Conservation (phyloP, 2,113 vertebrate species). For the Erinaceus europaeus region DNA sequence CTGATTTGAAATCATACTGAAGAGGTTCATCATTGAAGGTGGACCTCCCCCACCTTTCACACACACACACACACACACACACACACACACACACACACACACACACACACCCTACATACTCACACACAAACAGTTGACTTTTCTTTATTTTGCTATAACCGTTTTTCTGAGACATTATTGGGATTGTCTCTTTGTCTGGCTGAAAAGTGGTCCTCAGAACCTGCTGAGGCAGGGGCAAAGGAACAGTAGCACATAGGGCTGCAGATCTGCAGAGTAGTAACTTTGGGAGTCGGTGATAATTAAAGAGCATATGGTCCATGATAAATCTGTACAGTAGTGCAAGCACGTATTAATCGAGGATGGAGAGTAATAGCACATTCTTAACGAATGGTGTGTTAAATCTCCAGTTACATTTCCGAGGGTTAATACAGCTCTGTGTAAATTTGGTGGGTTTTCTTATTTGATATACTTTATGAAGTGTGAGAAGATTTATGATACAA, state of each 20-base stretch:
- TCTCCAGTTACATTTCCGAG: constrained; percentile 73
- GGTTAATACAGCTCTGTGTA: constrained; percentile 71
- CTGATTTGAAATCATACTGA: constrained; percentile 53
- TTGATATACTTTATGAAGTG: constrained; percentile 70
- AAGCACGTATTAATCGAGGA: constrained; percentile 79
- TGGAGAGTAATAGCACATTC: constrained; percentile 79
- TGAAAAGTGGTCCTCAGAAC: constrained; percentile 72
- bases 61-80: not conserved
- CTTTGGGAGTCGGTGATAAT: constrained; percentile 72
- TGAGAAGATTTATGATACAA: constrained; percentile 74
- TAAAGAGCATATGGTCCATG: constrained; percentile 81
- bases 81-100: not conserved
- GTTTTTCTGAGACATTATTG: constrained; percentile 64
- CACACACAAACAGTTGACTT: constrained; percentile 15
- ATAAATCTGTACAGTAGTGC: constrained; percentile 85
- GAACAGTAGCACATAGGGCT: constrained; percentile 40
- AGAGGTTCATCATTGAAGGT: constrained; percentile 47
- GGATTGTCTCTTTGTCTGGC: constrained; percentile 68
- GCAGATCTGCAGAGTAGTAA: constrained; percentile 76
- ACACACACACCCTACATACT: not conserved
- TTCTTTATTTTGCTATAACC: constrained; percentile 67
- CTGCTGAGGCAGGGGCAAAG: constrained; percentile 57
- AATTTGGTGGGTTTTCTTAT: constrained; percentile 72
- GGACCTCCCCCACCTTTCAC: not conserved
- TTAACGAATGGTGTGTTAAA: constrained; percentile 76